A percentile compares a stretch with the other conserved stretches of the same genome.
Evolutionary conservation across 2,797 vertebrate species (phyloP).

Genomic region (Chloroceryle inda): DNA sequence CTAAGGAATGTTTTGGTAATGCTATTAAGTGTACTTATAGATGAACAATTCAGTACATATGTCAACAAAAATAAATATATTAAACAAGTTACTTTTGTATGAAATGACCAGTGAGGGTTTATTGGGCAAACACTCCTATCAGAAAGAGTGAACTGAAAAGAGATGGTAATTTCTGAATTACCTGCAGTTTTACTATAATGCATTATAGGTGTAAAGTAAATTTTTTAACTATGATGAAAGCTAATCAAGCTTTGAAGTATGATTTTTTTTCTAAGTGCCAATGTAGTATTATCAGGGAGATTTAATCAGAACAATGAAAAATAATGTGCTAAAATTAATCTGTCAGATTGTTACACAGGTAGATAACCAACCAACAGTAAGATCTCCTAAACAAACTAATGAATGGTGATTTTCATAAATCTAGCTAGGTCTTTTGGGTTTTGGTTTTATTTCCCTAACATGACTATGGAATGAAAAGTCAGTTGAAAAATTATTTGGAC

Average conservation of each 20-base stretch:
- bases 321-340: neutral
- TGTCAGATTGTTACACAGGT: neutral
- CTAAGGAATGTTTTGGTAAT: neutral
- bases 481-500: neutral
- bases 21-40: neutral
- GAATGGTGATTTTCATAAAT: neutral
- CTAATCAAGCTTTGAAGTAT: neutral
- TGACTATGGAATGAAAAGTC: neutral
- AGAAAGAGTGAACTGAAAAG: neutral
- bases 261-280: neutral
- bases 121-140: neutral
- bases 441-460: neutral
- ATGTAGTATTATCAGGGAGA: neutral
- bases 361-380: neutral
- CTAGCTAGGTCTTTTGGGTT: neutral
- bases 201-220: neutral
- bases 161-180: neutral
- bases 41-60: neutral
- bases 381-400: neutral
- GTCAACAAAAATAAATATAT: neutral
- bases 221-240: neutral
- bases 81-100: neutral
- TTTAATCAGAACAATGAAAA: neutral
- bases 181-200: neutral
- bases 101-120: neutral